Conservation (phyloP, 2,888 invertebrate species). For the Tribolium freemani region DNA sequence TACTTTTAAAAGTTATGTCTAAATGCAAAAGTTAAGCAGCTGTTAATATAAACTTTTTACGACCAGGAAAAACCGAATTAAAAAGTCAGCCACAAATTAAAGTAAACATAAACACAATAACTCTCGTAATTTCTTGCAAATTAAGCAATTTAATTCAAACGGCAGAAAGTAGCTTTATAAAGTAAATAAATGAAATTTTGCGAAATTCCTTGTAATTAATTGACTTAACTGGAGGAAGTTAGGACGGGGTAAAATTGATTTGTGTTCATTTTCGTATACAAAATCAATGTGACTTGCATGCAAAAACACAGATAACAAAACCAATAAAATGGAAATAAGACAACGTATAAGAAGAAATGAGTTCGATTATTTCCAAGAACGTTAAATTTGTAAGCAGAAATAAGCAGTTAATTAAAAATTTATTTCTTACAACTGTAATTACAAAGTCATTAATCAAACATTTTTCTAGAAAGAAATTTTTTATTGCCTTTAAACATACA, state of each 20-base stretch:
- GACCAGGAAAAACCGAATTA: no score
- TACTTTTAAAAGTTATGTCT: background rate
- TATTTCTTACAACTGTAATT: background rate
- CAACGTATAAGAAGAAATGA: background rate
- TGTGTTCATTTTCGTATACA: background rate
- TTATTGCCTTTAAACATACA: no score
- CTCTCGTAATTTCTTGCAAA: background rate
- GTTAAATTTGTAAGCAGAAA: background rate
- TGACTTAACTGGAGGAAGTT: background rate
- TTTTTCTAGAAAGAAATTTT: background rate
- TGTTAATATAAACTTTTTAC: no score
- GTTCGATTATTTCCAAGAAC: background rate
- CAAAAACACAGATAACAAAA: background rate
- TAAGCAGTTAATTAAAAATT: background rate
- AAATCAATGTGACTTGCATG: background rate
- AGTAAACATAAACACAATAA: constrained; percentile 3
- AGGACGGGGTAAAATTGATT: background rate
- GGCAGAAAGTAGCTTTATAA: constrained; percentile 2
- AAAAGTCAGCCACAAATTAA: background rate
- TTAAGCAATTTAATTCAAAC: constrained; percentile 13
- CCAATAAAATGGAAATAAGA: background rate
- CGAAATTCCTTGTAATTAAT: background rate
- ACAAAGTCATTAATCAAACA: background rate
- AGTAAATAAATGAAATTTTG: constrained; percentile 11
- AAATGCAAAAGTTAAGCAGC: no score